Percentiles rank a stretch among this genome's conserved stretches.
Evolutionary conservation across 2,888 invertebrate species (phyloP).

Genomic region (Plusia festucae): DNA sequence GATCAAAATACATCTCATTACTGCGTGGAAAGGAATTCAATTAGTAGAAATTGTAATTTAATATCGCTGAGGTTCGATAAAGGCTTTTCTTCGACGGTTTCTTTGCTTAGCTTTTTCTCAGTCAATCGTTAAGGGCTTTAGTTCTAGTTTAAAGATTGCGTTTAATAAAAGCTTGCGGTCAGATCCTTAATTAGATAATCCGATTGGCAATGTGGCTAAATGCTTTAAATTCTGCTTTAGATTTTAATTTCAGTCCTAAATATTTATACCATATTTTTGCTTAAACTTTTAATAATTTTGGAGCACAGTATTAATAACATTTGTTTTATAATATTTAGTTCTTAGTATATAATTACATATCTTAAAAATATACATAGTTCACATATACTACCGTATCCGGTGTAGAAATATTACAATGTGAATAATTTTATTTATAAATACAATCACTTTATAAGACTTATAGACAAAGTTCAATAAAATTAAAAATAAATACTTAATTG

Average conservation of each 20-base stretch:
- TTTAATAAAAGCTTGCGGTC: background rate
- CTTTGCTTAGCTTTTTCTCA: background rate
- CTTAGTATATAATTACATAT: no score
- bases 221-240: background rate
- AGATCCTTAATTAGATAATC: background rate
- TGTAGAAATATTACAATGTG: no score
- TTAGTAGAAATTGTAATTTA: conserved; percentile 4
- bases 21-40: background rate
- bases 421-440: no score
- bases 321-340: no score
- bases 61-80: background rate
- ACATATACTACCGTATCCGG: no score
- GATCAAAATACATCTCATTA: background rate
- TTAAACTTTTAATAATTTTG: no score
- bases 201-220: background rate
- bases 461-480: no score
- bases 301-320: no score
- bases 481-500: no score
- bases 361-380: no score
- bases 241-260: background rate
- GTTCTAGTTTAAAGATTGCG: conserved; percentile 1
- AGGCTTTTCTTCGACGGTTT: background rate
- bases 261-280: background rate
- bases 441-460: no score
- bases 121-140: background rate